A percentile compares a stretch with the other conserved stretches of the same genome.
Evolutionary conservation across 2,797 vertebrate species (phyloP).

Genomic region (Chanos chanos): DNA sequence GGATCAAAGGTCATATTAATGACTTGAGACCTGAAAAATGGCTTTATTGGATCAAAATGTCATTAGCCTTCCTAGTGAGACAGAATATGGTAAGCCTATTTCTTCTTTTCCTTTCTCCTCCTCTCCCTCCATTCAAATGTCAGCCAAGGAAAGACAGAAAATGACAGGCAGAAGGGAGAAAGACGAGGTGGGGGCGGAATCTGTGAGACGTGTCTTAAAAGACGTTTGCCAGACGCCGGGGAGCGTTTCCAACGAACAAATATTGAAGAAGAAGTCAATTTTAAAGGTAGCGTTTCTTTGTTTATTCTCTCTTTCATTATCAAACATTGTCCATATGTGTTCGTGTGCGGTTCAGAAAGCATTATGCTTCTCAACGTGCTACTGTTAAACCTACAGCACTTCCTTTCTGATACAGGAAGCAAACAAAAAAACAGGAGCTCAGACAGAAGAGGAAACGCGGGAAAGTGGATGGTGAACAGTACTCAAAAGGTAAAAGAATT

Average conservation of each 20-base stretch:
- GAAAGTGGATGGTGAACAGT: too few relatives aligned
- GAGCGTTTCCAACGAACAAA: too few relatives aligned
- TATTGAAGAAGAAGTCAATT: slow-evolving; percentile 32
- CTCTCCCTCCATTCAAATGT: slow-evolving; percentile 4
- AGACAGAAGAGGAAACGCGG: too few relatives aligned
- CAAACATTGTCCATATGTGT: too few relatives aligned
- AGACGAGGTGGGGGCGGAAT: slow-evolving; percentile 24
- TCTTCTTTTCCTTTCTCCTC: slow-evolving; percentile 7
- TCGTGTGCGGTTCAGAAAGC: too few relatives aligned
- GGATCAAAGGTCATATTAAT: slow-evolving; percentile 47
- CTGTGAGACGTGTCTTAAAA: slow-evolving; percentile 36
- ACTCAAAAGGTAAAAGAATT: too few relatives aligned
- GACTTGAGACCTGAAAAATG: slow-evolving; percentile 33
- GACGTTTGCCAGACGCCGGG: too few relatives aligned
- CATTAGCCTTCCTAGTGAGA: slow-evolving; percentile 44
- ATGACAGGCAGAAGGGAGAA: slow-evolving; percentile 1
- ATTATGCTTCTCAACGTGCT: too few relatives aligned
- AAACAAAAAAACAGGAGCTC: too few relatives aligned
- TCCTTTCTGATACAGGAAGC: too few relatives aligned
- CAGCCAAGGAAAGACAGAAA: slow-evolving; percentile 12
- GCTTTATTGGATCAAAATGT: slow-evolving; percentile 39
- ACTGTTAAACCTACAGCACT: too few relatives aligned
- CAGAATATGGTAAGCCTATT: not conserved
- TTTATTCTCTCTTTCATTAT: not conserved
- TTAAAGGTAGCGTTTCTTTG: not conserved